Evolutionary conservation across 2,888 invertebrate species (phyloP).

Genomic region (Lottia gigantea): DNA sequence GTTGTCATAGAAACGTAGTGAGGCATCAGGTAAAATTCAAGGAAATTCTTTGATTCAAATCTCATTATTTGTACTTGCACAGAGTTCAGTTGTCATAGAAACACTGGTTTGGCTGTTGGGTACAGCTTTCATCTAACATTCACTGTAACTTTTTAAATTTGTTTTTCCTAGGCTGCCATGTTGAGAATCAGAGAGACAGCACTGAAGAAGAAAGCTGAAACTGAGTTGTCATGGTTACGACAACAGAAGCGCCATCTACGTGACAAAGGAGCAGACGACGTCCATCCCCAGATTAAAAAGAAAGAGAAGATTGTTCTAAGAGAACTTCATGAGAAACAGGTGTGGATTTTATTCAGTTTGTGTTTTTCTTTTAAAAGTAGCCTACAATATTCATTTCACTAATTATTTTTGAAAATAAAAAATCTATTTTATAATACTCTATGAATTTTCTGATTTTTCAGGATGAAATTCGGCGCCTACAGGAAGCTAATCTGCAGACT

Average conservation of each 20-base stretch:
- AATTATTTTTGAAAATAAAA: too few species aligned
- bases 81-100: too few species aligned
- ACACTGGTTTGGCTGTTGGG: too few species aligned
- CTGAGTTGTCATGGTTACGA: slow-evolving; percentile 76
- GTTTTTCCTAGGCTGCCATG: slow-evolving; percentile 72
- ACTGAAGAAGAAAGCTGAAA: slow-evolving; percentile 76
- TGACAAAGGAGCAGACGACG: slow-evolving; percentile 73
- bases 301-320: slow-evolving; percentile 77
- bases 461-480: slow-evolving; percentile 75
- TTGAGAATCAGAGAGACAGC: slow-evolving; percentile 78
- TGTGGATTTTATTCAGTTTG: slow-evolving; percentile 17
- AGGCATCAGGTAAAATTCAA: too few species aligned
- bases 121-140: too few species aligned
- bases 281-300: slow-evolving; percentile 74
- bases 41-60: too few species aligned
- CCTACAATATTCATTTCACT: too few species aligned
- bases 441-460: slow-evolving; percentile 53
- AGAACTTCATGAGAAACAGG: slow-evolving; percentile 76
- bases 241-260: slow-evolving; percentile 75
- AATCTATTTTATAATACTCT: too few species aligned
- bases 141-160: not conserved
- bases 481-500: slow-evolving; percentile 61
- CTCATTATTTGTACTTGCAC: too few species aligned
- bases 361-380: too few species aligned
- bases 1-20: too few species aligned